phyloP scores from a whole-genome alignment of 2,888 invertebrate genomes.

The Orthosia incerta region DNA sequence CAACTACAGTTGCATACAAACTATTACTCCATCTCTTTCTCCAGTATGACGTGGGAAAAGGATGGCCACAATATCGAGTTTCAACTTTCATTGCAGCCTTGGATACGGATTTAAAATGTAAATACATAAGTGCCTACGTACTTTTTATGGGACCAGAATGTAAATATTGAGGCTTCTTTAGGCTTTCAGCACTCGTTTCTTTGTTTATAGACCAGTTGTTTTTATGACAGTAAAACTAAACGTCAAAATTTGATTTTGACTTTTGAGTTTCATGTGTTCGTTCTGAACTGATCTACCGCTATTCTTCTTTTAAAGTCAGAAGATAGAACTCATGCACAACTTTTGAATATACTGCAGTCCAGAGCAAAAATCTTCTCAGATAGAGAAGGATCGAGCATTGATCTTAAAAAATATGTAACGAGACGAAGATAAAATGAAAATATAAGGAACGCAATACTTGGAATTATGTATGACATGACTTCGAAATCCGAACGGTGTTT shows the following conservation, averaged over 20 bases:
- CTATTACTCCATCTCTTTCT: constrained; percentile 24
- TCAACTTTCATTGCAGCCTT: constrained; percentile 41
- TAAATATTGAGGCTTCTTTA: constrained; percentile 16
- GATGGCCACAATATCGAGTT: constrained; percentile 14
- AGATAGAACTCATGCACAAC: too few species aligned
- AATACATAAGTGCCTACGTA: background rate
- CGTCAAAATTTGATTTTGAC: background rate
- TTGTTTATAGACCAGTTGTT: background rate
- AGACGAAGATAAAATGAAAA: too few species aligned
- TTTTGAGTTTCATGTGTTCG: background rate
- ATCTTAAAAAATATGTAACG: too few species aligned
- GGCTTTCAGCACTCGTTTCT: background rate
- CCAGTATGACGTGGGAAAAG: constrained; percentile 4
- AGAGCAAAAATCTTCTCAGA: too few species aligned
- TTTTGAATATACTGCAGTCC: too few species aligned
- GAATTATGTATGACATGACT: too few species aligned
- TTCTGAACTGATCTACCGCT: too few species aligned
- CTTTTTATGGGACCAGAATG: background rate
- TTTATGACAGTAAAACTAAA: background rate
- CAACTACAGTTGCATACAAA: constrained; percentile 31
- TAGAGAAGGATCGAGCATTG: too few species aligned
- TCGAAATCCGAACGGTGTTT: too few species aligned
- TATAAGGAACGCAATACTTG: too few species aligned
- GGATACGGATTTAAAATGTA: constrained; percentile 31
- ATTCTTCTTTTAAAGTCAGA: too few species aligned